Conservation (phyloP, 2,888 invertebrate species). For the Maniola hyperantus region DNA sequence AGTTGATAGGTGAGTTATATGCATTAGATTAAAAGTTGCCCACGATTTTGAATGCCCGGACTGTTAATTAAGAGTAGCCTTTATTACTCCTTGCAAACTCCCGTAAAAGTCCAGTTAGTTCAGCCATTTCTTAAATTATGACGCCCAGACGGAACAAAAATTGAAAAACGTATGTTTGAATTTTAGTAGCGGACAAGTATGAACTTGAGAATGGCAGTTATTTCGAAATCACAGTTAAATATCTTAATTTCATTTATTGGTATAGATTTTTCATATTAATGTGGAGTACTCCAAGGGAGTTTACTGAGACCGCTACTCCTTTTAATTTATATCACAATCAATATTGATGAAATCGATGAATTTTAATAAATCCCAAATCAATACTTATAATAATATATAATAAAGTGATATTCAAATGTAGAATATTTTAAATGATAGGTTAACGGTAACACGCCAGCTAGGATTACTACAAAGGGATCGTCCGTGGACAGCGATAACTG, state of each 20-base stretch:
- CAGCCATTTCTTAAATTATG: too few relatives aligned
- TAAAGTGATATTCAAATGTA: not conserved
- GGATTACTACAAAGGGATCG: slow-evolving; percentile 81
- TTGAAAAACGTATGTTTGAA: too few relatives aligned
- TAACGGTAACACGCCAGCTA: slow-evolving; percentile 73
- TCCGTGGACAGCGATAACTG: slow-evolving; percentile 84
- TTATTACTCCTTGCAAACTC: not conserved
- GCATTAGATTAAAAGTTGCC: not conserved
- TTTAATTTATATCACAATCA: not conserved
- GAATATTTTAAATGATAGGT: slow-evolving; percentile 44
- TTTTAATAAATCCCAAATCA: too few relatives aligned
- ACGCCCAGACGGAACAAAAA: too few relatives aligned
- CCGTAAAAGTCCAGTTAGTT: too few relatives aligned
- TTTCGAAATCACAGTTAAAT: not conserved
- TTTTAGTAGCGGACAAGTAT: too few relatives aligned
- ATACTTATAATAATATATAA: too few relatives aligned
- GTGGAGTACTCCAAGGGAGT: not conserved
- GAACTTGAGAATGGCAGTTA: not conserved
- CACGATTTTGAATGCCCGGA: not conserved
- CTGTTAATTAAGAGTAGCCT: not conserved
- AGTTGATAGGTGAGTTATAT: slow-evolving; percentile 58
- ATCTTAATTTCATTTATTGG: not conserved
- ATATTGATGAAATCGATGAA: not conserved
- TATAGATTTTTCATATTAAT: not conserved
- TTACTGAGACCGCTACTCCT: not conserved